Conservation (phyloP, 2,113 vertebrate species). For the Notothenia rossii region DNA sequence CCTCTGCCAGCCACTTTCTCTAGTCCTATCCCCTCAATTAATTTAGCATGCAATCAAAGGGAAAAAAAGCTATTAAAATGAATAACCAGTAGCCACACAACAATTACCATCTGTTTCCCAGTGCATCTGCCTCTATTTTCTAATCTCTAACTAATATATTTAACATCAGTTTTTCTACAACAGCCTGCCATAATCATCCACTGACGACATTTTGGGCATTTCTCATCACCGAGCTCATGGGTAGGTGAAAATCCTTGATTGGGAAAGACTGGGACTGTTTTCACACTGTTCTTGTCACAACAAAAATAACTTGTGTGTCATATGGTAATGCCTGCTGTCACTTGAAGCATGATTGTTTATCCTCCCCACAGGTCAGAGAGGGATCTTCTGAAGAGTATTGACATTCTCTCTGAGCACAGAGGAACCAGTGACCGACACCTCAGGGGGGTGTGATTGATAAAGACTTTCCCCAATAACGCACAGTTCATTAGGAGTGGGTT, state of each 20-base stretch:
- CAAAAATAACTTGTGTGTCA: constrained; percentile 3
- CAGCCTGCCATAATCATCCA: constrained; percentile 12
- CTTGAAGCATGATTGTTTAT: constrained; percentile 13
- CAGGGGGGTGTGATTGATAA: constrained; percentile 56
- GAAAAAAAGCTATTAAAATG: constrained; percentile 8
- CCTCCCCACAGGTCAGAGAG: constrained; percentile 15
- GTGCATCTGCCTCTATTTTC: neutral
- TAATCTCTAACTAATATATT: neutral
- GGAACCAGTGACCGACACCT: constrained; percentile 55
- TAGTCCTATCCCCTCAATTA: constrained; percentile 16
- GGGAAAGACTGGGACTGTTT: constrained; percentile 25
- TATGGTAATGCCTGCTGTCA: neutral
- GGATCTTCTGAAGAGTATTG: constrained; percentile 36
- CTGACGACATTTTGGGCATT: constrained; percentile 29
- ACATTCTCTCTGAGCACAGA: constrained; percentile 6
- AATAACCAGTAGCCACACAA: constrained; percentile 5
- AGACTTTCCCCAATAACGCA: constrained; percentile 49
- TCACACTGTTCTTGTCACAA: constrained; percentile 33
- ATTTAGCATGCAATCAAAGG: constrained; percentile 21
- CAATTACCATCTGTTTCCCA: constrained; percentile 44
- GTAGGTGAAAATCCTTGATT: constrained; percentile 44
- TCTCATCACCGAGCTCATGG: constrained; percentile 37
- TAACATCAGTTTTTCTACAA: constrained; percentile 2
- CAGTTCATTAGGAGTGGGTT: constrained; percentile 74
- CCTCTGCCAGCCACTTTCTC: constrained; percentile 1